Evolutionary conservation across 2,888 invertebrate species (phyloP).

Genomic region (Platycnemis pennipes): DNA sequence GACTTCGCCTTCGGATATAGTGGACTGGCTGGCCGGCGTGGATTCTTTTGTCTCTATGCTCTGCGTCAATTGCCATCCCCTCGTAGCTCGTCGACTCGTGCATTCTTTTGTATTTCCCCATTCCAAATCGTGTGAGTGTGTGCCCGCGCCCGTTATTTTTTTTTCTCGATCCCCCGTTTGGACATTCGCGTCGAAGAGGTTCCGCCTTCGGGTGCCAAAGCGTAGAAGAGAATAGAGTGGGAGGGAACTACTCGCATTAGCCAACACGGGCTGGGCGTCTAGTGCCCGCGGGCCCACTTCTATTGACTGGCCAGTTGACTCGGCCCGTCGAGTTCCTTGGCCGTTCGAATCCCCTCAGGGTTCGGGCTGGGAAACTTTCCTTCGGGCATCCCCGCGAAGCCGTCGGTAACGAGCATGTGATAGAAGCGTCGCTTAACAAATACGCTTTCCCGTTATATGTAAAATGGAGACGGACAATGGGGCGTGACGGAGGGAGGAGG

Average conservation of each 20-base stretch:
- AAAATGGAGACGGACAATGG: not conserved
- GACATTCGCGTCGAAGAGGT: not conserved
- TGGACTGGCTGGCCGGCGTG: not conserved
- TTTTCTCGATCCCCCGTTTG: not conserved
- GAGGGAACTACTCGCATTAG: not conserved
- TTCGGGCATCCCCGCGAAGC: not conserved
- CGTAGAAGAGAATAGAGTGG: not conserved
- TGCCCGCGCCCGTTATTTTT: not conserved
- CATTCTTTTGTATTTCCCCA: slow-evolving; percentile 14
- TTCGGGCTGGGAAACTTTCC: not conserved
- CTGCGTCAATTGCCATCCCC: not conserved
- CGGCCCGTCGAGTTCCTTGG: not conserved
- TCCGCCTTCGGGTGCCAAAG: slow-evolving; percentile 39
- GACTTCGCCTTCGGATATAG: not conserved
- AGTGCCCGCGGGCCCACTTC: not conserved
- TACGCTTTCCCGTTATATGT: not conserved
- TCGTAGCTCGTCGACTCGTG: not conserved
- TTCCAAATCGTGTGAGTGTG: not conserved
- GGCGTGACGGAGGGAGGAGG: not conserved
- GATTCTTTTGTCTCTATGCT: not conserved
- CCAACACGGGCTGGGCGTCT: not conserved
- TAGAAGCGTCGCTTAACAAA: not conserved
- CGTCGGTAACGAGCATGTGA: not conserved
- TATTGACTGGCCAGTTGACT: slow-evolving; percentile 17
- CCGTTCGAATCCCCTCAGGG: not conserved